Conservation (phyloP, 2,888 invertebrate species). For the Heliconius aoede region DNA sequence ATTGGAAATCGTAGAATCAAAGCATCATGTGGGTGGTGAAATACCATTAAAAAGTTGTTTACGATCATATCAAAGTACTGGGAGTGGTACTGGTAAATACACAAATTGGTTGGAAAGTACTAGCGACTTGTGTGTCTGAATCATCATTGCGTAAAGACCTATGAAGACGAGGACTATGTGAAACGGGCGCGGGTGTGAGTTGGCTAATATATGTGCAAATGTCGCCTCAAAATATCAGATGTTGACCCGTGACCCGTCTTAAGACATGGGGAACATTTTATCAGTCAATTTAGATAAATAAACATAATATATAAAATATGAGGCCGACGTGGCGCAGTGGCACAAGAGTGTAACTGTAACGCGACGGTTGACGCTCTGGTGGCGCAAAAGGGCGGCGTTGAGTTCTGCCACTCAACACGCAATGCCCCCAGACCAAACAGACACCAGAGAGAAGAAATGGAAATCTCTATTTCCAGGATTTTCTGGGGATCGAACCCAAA, state of each 20-base stretch:
- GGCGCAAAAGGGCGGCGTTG: no score
- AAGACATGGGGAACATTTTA: conserved; percentile 62
- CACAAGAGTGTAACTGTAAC: no score
- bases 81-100: conserved; percentile 45
- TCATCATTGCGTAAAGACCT: conserved; percentile 65
- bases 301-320: no score
- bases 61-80: conserved; percentile 12
- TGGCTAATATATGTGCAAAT: conserved; percentile 73
- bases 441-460: no score
- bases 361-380: no score
- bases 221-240: conserved; percentile 75
- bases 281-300: no score
- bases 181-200: conserved; percentile 58
- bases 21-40: conserved; percentile 15
- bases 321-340: no score
- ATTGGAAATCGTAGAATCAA: conserved; percentile 9
- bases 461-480: no score
- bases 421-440: no score
- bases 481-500: no score
- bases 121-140: conserved; percentile 55
- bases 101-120: conserved; percentile 36
- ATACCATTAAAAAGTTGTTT: conserved; percentile 3
- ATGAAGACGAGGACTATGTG: conserved; percentile 57
- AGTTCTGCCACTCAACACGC: no score
- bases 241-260: conserved; percentile 69